Evolutionary conservation across 2,797 vertebrate genomes (phyloP).

Genomic region (Pangasius sanitwongsei): DNA sequence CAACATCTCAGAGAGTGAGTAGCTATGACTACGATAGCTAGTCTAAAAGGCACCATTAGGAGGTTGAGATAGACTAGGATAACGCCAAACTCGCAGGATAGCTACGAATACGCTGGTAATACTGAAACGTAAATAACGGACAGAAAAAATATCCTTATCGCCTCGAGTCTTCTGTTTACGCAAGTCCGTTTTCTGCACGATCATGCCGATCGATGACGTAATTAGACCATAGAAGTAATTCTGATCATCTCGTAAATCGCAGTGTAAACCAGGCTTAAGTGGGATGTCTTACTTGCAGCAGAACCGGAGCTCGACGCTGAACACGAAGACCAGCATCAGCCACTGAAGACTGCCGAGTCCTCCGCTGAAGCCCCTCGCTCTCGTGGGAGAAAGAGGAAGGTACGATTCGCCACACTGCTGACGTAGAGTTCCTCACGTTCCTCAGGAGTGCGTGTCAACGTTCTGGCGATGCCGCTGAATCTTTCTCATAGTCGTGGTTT

Average conservation of each 20-base stretch:
- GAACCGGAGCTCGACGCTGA: not conserved
- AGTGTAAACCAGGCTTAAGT: not conserved
- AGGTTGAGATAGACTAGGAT: not conserved
- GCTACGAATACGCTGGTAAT: not conserved
- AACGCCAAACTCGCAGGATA: not conserved
- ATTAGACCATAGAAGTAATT: not conserved
- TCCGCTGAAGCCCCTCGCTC: constrained; percentile 22
- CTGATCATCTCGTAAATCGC: not conserved
- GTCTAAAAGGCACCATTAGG: not conserved
- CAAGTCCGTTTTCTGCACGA: no score
- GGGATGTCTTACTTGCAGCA: constrained; percentile 16
- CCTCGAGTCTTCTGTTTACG: no score
- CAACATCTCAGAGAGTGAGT: not conserved
- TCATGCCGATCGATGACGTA: not conserved
- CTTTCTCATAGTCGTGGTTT: not conserved
- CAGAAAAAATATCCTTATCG: not conserved
- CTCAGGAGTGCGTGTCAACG: not conserved
- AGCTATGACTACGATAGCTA: no score
- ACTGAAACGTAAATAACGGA: not conserved
- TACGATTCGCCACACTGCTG: constrained; percentile 44
- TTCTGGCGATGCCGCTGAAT: no score
- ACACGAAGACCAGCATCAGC: constrained; percentile 17
- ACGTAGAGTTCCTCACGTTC: not conserved
- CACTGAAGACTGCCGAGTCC: constrained; percentile 8
- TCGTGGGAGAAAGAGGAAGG: constrained; percentile 65